Conservation (phyloP, 2,113 vertebrate genomes). For the Forbesichthys papilliferus region DNA sequence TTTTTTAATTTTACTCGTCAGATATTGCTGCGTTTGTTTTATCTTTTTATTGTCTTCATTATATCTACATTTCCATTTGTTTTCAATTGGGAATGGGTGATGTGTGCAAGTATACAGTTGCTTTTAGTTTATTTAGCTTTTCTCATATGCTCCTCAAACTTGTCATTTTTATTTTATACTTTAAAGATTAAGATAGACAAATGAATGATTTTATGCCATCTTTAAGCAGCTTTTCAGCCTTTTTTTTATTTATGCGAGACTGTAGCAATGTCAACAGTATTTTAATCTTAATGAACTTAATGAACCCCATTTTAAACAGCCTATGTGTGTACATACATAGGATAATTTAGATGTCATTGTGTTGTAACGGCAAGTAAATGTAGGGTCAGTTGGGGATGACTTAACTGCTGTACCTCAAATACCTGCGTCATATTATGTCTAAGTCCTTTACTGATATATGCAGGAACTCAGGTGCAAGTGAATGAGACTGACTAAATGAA, state of each 20-base stretch:
- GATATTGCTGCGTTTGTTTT: constrained; percentile 32
- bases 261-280: constrained; percentile 54
- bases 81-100: constrained; percentile 59
- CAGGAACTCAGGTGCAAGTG: constrained; percentile 71
- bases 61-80: constrained; percentile 58
- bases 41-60: constrained; percentile 44
- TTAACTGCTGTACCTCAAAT: constrained; percentile 40
- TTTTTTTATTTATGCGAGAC: constrained; percentile 44
- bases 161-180: constrained; percentile 68
- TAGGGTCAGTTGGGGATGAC: constrained; percentile 12
- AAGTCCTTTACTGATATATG: constrained; percentile 44
- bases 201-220: constrained; percentile 42
- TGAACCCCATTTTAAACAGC: constrained; percentile 43
- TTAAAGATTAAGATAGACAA: constrained; percentile 32
- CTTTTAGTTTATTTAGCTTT: constrained; percentile 31
- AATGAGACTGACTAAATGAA: constrained; percentile 64
- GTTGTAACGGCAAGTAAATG: constrained; percentile 27
- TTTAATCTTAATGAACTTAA: constrained; percentile 54
- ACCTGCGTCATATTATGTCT: constrained; percentile 24
- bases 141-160: constrained; percentile 50
- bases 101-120: constrained; percentile 46
- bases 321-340: constrained; percentile 27
- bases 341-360: constrained; percentile 25
- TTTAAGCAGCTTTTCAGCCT: constrained; percentile 62
- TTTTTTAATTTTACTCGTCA: constrained; percentile 47